Evolutionary conservation across 1,140 invertebrate species (phyloP).

Genomic region (Drosophila paulistorum): DNA sequence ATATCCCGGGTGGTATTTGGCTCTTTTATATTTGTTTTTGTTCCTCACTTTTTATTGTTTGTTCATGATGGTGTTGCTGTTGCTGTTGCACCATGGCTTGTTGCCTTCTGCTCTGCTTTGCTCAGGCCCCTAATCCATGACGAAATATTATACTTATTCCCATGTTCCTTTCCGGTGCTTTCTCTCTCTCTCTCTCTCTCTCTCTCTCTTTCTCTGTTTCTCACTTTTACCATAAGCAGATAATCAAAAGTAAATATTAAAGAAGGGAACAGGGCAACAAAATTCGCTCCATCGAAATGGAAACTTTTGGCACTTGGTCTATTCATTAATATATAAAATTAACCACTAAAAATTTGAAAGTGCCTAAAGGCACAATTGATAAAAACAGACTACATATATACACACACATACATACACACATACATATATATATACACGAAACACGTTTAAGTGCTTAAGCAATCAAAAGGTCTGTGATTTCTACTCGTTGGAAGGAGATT

Average conservation of each 20-base stretch:
- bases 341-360: background rate
- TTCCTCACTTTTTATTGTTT: background rate
- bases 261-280: background rate
- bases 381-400: background rate
- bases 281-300: background rate
- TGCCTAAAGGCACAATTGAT: background rate
- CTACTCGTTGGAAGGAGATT: too few species aligned
- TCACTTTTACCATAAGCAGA: slow-evolving; percentile 43
- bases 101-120: slow-evolving; percentile 4
- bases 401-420: background rate
- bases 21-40: slow-evolving; percentile 11
- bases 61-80: background rate
- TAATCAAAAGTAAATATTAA: slow-evolving; percentile 71
- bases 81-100: slow-evolving; percentile 4
- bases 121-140: too few species aligned
- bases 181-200: too few species aligned
- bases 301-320: slow-evolving; percentile 2
- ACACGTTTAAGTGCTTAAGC: slow-evolving; percentile 66
- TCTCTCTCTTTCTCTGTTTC: too few species aligned
- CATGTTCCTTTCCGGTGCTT: background rate
- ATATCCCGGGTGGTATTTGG: slow-evolving; percentile 5
- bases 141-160: background rate
- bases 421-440: slow-evolving; percentile 13
- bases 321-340: slow-evolving; percentile 7
- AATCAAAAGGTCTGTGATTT: slow-evolving; percentile 41